A percentile compares a stretch with the other conserved stretches of the same genome.
phyloP scores from a whole-genome alignment of 1,140 invertebrate genomes.

The Dolichoris vasculosae region DNA sequence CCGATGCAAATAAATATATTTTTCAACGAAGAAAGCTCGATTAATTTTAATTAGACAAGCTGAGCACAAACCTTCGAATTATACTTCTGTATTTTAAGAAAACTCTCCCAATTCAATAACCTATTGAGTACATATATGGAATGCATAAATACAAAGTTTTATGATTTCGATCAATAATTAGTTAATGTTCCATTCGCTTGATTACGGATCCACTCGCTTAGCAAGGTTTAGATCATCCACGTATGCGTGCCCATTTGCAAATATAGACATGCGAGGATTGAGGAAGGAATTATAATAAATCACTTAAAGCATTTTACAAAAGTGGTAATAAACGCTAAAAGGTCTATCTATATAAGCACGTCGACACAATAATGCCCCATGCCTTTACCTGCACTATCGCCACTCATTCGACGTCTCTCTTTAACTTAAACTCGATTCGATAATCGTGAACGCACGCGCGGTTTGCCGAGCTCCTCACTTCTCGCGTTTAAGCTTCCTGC shows the following conservation, averaged over 20 bases:
- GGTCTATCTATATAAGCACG: constrained; percentile 52
- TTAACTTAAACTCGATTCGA: constrained; percentile 49
- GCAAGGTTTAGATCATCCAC: neutral
- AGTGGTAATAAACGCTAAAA: constrained; percentile 50
- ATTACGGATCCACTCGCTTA: neutral
- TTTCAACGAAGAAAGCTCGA: too few species aligned
- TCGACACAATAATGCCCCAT: constrained; percentile 48
- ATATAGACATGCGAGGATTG: neutral
- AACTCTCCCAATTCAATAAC: too few species aligned
- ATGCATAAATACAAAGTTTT: constrained; percentile 1
- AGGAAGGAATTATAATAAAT: constrained; percentile 52
- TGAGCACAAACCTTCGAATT: too few species aligned
- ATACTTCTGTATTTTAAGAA: too few species aligned
- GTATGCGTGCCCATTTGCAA: too few species aligned
- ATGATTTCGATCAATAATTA: constrained; percentile 34
- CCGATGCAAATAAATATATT: too few species aligned
- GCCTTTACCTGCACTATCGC: constrained; percentile 20
- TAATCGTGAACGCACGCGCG: constrained; percentile 44
- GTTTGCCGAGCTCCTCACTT: neutral
- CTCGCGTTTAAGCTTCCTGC: constrained; percentile 45
- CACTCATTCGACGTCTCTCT: constrained; percentile 29
- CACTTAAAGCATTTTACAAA: constrained; percentile 51
- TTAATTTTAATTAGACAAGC: too few species aligned
- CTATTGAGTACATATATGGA: neutral
- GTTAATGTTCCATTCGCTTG: neutral